phyloP scores from a whole-genome alignment of 2,888 invertebrate genomes.

The Frankliniella fusca region DNA sequence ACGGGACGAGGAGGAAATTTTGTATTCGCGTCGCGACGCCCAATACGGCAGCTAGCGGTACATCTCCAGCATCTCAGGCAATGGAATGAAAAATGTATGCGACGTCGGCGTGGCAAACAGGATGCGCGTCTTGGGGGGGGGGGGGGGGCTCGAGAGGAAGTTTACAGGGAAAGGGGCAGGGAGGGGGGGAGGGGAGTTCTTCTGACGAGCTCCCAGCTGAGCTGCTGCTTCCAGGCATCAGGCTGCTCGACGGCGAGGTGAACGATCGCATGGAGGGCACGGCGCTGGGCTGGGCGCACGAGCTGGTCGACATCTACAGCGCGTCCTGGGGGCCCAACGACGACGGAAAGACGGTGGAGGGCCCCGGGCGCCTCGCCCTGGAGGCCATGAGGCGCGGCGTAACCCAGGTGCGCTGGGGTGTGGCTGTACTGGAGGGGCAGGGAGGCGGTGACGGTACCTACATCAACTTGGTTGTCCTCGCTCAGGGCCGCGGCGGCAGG shows the following conservation, averaged over 20 bases:
- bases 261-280: constrained; percentile 84
- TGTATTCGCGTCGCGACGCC: not conserved
- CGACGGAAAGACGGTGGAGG: constrained; percentile 83
- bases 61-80: too few relatives aligned
- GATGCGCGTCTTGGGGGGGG: too few relatives aligned
- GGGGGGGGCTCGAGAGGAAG: not conserved
- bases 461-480: constrained; percentile 11
- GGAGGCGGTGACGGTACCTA: not conserved
- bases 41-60: too few relatives aligned
- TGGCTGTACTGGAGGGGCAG: not conserved
- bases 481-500: constrained; percentile 64
- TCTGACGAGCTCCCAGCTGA: not conserved
- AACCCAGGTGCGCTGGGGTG: constrained; percentile 59
- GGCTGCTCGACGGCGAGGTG: constrained; percentile 81
- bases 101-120: too few relatives aligned
- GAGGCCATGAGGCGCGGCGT: constrained; percentile 74
- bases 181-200: too few relatives aligned
- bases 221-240: constrained; percentile 57
- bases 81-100: too few relatives aligned
- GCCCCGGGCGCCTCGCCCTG: constrained; percentile 73
- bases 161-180: not conserved
- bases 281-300: constrained; percentile 70
- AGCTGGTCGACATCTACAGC: constrained; percentile 84
- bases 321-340: constrained; percentile 94
- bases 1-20: not conserved